These are phyloP conservation scores for Bagarius yarrelli DNA, from an alignment of 2,113 vertebrate species.

Conservation along the genomic window DNA sequence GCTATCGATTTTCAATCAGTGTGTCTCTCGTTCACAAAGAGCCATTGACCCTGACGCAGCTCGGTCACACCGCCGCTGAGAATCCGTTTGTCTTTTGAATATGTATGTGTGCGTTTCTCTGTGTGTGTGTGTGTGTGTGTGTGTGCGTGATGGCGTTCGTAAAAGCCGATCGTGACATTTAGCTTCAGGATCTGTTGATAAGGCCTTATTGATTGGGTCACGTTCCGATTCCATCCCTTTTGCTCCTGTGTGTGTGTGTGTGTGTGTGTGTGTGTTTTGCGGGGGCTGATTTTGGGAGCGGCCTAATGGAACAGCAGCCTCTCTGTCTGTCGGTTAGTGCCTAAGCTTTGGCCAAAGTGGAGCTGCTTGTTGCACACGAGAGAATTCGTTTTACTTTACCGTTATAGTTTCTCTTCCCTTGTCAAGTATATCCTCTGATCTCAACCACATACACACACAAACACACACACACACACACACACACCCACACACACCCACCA, in stretches of 20 bases:
- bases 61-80: background rate
- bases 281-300: conserved; percentile 29
- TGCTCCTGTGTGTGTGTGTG: background rate
- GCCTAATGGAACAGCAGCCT: conserved; percentile 27
- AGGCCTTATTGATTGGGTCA: conserved; percentile 57
- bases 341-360: background rate
- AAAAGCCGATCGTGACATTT: conserved; percentile 53
- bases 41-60: conserved; percentile 59
- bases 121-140: background rate
- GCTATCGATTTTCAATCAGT: conserved; percentile 67
- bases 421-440: background rate
- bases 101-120: background rate
- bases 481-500: background rate
- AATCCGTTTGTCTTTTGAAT: conserved; percentile 36
- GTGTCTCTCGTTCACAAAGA: conserved; percentile 59
- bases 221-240: background rate
- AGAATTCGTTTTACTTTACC: background rate
- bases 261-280: conserved; percentile 2
- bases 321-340: conserved; percentile 5
- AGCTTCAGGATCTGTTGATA: conserved; percentile 55
- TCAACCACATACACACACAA: background rate
- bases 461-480: background rate
- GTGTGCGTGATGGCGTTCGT: conserved; percentile 7
- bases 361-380: background rate
- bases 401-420: background rate